A percentile compares a stretch with the other conserved stretches of the same genome.
phyloP scores from a whole-genome alignment of 2,888 invertebrate species.

The Drosophila tanythrix region DNA sequence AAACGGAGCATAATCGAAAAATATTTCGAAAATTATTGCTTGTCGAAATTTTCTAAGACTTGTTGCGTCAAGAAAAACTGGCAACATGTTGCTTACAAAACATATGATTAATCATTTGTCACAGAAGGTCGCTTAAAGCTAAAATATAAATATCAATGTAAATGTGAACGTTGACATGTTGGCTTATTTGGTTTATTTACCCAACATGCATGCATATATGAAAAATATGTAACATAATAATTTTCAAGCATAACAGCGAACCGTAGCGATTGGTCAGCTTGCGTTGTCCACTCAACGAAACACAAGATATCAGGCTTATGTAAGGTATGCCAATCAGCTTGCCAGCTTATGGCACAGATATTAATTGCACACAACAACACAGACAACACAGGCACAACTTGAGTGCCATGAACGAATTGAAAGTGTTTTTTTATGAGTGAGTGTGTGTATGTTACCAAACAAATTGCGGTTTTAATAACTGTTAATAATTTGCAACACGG shows the following conservation, averaged over 20 bases:
- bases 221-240: slow-evolving; percentile 45
- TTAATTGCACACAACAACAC: slow-evolving; percentile 68
- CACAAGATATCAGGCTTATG: slow-evolving; percentile 63
- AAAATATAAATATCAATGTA: not conserved
- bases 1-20: not conserved
- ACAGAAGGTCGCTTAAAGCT: slow-evolving; percentile 1
- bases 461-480: slow-evolving; percentile 67
- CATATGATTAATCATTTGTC: slow-evolving; percentile 8
- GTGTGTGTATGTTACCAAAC: slow-evolving; percentile 47
- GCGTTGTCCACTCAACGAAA: slow-evolving; percentile 62
- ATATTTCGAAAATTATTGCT: not conserved
- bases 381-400: slow-evolving; percentile 18
- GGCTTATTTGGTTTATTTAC: slow-evolving; percentile 40
- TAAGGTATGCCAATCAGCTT: slow-evolving; percentile 71
- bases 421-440: slow-evolving; percentile 42
- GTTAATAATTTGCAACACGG: slow-evolving; percentile 58
- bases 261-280: slow-evolving; percentile 50
- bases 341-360: slow-evolving; percentile 70
- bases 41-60: not conserved
- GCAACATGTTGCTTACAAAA: not conserved
- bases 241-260: slow-evolving; percentile 54
- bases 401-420: slow-evolving; percentile 65
- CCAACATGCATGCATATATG: slow-evolving; percentile 21
- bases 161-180: slow-evolving; percentile 4
- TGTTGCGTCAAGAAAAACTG: not conserved